These are phyloP conservation scores for Doris montereyensis DNA, from an alignment of 2,888 invertebrate species.

Conservation along the genomic window DNA sequence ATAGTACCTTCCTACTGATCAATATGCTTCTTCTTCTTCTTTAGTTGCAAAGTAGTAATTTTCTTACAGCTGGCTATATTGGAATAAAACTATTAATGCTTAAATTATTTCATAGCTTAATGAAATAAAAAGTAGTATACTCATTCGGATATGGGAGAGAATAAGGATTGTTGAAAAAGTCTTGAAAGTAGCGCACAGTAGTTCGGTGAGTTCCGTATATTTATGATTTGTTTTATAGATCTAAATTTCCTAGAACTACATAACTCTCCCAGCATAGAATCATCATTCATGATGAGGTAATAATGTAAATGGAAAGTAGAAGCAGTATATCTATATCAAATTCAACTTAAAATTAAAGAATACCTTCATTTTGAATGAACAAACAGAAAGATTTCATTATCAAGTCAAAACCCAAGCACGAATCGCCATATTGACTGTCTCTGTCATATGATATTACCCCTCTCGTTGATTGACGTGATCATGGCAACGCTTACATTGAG, in stretches of 20 bases:
- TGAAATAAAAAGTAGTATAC: background rate
- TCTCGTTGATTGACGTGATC: constrained; percentile 28
- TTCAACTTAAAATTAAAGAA: too few species aligned
- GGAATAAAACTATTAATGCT: background rate
- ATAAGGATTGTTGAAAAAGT: background rate
- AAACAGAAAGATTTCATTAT: too few species aligned
- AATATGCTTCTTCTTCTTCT: too few species aligned
- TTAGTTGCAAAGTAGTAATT: background rate
- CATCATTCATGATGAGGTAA: too few species aligned
- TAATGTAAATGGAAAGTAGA: too few species aligned
- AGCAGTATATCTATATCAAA: too few species aligned
- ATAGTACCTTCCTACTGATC: background rate
- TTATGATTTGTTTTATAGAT: too few species aligned
- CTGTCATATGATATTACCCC: background rate
- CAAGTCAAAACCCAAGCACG: too few species aligned
- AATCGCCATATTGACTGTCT: background rate
- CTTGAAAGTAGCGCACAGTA: background rate
- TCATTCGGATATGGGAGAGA: background rate
- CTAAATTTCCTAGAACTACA: too few species aligned
- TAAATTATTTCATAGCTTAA: background rate
- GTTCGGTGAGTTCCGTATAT: too few species aligned
- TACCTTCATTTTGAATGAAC: too few species aligned
- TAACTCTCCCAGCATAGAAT: too few species aligned
- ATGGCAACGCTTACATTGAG: constrained; percentile 43
- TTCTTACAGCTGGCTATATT: background rate